Conservation (phyloP, 2,113 vertebrate species). For the Bungarus multicinctus region DNA sequence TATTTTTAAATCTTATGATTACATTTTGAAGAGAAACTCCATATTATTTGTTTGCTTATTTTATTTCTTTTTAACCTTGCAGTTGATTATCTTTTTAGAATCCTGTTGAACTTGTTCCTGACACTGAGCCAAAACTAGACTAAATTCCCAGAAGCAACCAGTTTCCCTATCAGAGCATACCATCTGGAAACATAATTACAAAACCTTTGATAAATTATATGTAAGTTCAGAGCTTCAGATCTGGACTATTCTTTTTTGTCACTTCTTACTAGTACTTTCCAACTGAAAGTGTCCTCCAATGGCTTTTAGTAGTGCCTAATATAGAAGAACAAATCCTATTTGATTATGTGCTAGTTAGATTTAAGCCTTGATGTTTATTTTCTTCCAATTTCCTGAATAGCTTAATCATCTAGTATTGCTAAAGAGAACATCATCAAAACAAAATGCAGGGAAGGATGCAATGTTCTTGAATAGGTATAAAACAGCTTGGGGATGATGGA, state of each 20-base stretch:
- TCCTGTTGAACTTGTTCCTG: slow-evolving; percentile 12
- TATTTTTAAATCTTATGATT: not conserved
- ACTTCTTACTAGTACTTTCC: slow-evolving; percentile 22
- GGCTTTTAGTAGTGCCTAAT: slow-evolving; percentile 38
- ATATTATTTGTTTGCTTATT: not conserved
- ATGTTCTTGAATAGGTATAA: not conserved
- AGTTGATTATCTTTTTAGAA: not conserved
- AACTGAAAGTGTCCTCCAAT: slow-evolving; percentile 29
- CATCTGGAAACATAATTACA: slow-evolving; percentile 37
- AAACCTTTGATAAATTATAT: slow-evolving; percentile 11
- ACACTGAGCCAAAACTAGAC: not conserved
- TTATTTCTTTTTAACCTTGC: not conserved
- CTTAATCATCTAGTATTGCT: slow-evolving; percentile 36
- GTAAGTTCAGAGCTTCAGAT: slow-evolving; percentile 16
- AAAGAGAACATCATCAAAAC: slow-evolving; percentile 16
- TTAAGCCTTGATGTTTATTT: slow-evolving; percentile 28
- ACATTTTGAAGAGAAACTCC: not conserved
- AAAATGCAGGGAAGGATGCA: not conserved
- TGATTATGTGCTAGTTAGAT: slow-evolving; percentile 29
- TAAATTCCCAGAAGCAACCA: slow-evolving; percentile 15
- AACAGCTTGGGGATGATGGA: not conserved
- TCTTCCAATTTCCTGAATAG: slow-evolving; percentile 23
- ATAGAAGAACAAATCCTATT: slow-evolving; percentile 52
- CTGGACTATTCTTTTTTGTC: slow-evolving; percentile 6
- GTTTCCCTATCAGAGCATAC: slow-evolving; percentile 18